phyloP scores from a whole-genome alignment of 2,113 vertebrate species.

The Spermophilus dauricus region DNA sequence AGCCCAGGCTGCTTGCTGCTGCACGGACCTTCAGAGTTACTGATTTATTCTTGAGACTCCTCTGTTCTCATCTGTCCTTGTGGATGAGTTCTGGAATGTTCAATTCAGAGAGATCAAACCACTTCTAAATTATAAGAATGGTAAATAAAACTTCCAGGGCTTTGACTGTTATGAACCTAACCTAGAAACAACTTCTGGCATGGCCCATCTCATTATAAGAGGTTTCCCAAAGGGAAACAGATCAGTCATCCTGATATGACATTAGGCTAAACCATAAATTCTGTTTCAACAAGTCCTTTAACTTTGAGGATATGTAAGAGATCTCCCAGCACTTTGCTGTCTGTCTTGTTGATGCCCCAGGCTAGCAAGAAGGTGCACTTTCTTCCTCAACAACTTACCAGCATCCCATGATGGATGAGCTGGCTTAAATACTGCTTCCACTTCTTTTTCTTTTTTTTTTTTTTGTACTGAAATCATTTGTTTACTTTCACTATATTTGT shows the following conservation, averaged over 20 bases:
- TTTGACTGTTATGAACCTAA: not conserved
- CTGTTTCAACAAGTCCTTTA: constrained; percentile 97
- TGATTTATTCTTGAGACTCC: no score
- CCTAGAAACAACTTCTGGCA: not conserved
- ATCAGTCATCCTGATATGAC: not conserved
- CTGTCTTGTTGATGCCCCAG: constrained; percentile 94
- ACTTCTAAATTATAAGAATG: no score
- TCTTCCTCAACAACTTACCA: constrained; percentile 91
- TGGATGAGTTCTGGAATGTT: no score
- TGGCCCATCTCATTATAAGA: not conserved
- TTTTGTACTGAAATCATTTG: no score
- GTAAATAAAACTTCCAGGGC: not conserved
- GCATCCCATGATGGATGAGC: not conserved
- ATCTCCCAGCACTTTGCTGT: constrained; percentile 96
- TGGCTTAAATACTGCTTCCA: not conserved
- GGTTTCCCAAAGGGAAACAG: not conserved
- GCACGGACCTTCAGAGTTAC: no score
- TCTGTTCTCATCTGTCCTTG: no score
- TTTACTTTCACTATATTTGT: no score
- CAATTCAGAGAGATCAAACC: no score
- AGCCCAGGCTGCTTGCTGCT: not conserved
- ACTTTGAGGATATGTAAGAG: constrained; percentile 97
- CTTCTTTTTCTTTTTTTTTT: no score
- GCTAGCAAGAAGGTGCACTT: constrained; percentile 94
- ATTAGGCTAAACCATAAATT: constrained; percentile 89